Evolutionary conservation across 2,888 invertebrate genomes (phyloP).

Genomic region (Drosophila vallismaia): DNA sequence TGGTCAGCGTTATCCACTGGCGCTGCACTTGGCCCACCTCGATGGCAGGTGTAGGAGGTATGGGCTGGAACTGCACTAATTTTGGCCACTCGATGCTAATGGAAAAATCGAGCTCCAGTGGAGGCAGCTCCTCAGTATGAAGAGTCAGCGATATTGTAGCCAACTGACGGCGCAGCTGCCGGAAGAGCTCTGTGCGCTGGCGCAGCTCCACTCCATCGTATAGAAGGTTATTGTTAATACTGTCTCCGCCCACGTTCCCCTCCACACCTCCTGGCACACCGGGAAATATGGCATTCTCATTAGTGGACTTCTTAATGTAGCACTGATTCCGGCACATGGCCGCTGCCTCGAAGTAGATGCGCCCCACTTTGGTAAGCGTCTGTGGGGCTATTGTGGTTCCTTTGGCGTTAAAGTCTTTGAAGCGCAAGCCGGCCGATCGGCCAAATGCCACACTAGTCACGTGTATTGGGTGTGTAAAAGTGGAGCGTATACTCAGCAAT

Average conservation of each 20-base stretch:
- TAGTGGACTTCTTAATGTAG: constrained; percentile 65
- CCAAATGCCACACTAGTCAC: constrained; percentile 86
- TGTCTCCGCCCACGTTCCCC: not conserved
- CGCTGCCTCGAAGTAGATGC: constrained; percentile 89
- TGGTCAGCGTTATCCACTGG: constrained; percentile 79
- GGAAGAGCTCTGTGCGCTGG: constrained; percentile 81
- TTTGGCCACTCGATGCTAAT: constrained; percentile 84
- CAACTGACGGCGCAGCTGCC: constrained; percentile 81
- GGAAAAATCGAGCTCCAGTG: constrained; percentile 81
- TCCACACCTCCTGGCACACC: constrained; percentile 39
- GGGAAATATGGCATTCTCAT: constrained; percentile 54
- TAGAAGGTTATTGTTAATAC: constrained; percentile 69
- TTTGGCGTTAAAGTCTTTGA: constrained; percentile 84
- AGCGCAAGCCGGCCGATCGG: constrained; percentile 86
- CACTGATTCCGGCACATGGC: constrained; percentile 86
- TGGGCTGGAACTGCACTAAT: constrained; percentile 77
- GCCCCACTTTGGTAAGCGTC: constrained; percentile 85
- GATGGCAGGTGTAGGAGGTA: constrained; percentile 76
- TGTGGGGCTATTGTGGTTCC: constrained; percentile 84
- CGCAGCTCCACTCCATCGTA: constrained; percentile 81
- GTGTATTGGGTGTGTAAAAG: constrained; percentile 91
- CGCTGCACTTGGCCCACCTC: constrained; percentile 80
- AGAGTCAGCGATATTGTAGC: constrained; percentile 81
- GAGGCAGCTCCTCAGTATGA: constrained; percentile 81
- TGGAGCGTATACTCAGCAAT: constrained; percentile 91